Evolutionary conservation across 2,113 vertebrate species (phyloP), one percentile per base, ranked within the genome.

Genomic region (Phylloscopus whistleri): DNA sequence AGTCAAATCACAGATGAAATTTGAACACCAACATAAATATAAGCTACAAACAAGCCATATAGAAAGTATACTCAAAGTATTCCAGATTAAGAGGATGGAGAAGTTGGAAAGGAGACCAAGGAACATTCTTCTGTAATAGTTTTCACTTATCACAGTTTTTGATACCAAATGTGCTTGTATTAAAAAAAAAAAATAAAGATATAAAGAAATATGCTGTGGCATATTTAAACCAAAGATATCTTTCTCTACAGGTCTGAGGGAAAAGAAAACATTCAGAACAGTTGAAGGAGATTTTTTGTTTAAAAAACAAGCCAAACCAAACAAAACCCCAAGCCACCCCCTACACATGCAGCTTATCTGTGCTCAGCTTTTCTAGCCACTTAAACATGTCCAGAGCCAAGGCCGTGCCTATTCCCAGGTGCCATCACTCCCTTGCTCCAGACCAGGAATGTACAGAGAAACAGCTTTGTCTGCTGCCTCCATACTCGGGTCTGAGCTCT

Each of bases 331-430:
- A 49, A 28, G 53, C 31, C 19, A 11, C 5, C 22, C 39, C 28
- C 62, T 49, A 60, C 66, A 64, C 46, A 33, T 1, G 28, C 1
- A 37, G 41, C 8, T 80, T 51, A 73, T 69, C 88, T 74, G 49
- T 17, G 66, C 73, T 87, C 30, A 17, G 63, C 83, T 87, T 43
- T 39, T 56, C 86, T 1, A 70, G 67, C 19, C 74, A 52, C 37
- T 51, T 28, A n/a, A 72, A 31, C 0, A 0, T 0, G 5, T 18
- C 22, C 62, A 41, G 85, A 95, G 89, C 64, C 86, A 84, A 74
- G 63, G 91, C 95, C 30, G 0, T 86, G 72, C 91, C 93, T 94
- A 89, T 89, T 96, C 96, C 94, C 94, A 35, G 20, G 79, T 51
- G 80, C 33, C 31, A 46, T n/a, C 79, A 85, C 81, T 37, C 59